Base-by-base conservation (phyloP, 1,140 invertebrate species). In the Drosophila parvula region DNA sequence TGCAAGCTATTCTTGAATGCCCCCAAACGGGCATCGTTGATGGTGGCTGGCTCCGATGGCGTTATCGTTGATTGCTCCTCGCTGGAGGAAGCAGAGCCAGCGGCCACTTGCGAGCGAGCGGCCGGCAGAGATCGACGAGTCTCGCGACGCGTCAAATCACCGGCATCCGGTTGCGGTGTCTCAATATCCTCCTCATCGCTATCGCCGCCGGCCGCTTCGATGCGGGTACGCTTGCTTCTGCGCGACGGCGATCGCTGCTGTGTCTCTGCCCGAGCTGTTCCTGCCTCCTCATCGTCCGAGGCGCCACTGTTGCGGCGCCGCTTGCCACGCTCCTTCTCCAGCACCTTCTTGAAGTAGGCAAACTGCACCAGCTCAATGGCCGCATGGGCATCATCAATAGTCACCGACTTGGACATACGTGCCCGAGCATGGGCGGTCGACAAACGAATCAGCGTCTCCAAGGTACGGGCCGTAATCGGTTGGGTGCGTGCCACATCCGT, bases 371-470 rank as follows among this genome's bases (percentile, higher is more conserved):
- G 93, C 86, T 99, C 97, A 77, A 99, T 98, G 16, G 99, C 98
- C 40, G 96, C 95, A 61, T 96, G 93, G 1, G 98, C 98, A 93
- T 99, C 99, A 30, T 96, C 94, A 0, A 94, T 93, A 11, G 95
- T 95, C 3, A 99, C 96, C 14, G 93, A 95, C 77, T 96, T 96
- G 34, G 97, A 98, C 60, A 99, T 94, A 41, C 99, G 94, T 28
- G 97, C 96, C 92, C 99, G 99, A 6, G 99, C 99, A 94, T 99
- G 98, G n/a, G 99, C 98, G 0, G 98, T 99, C 0, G 98, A 94
- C 58, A 99, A 93, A 92, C 99, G 98, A 92, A 99, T 99, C 75
- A 99, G 93, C 0, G 99, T 99, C 94, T 99, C 99, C 74, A 99
- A 92, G 0, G 97, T 97, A 92, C 99, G 95, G n/a, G 98, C 97